Base-by-base conservation (phyloP, 1,140 invertebrate species). In the Anoplolepis gracilipes region DNA sequence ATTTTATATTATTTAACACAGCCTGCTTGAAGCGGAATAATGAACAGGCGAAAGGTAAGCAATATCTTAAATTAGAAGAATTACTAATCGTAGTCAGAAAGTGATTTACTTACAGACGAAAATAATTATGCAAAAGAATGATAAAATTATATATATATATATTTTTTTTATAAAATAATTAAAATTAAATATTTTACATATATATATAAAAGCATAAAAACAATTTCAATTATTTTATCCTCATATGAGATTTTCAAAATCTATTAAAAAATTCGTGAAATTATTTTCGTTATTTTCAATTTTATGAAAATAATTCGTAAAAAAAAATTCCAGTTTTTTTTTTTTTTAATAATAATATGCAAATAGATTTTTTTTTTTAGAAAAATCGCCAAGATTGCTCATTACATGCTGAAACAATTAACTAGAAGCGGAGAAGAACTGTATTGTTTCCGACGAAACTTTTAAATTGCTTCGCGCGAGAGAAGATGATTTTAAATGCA, bases 1-100 rank as follows among this genome's bases (percentile, higher is more conserved):
- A 53, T 69, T n/a, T 69, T 67, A 42, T n/a, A 77, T 79, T 79
- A 67, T 79, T 69, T 69, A 67, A 10, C 62, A 53, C 62, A 33
- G 28, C 8, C 10, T n/a, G 59, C 59, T 33, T 19, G n/a, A 49
- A 33, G 30, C 8, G 59, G 7, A 36, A 22, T 78, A 53, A 69
- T 30, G 19, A 59, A 69, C 8, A 16, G 13, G 13, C 1, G 36
- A 42, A 62, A 64, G 22, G n/a, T 8, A 62, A 64, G 22, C 16
- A 64, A 16, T 7, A 10, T 8, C 22, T 19, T 25, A 0, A 16
- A 42, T 25, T 25, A 3, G 42, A 25, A 64, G 19, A 49, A 49
- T 62, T 36, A n/a, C 22, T 36, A 6, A 46, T 49, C 25, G 5
- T n/a, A 30, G n/a, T 25, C 19, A 30, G 22, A 10, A 69, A 53